Evolutionary conservation across 2,113 vertebrate species (phyloP), one percentile per base, ranked within the genome.

Genomic region (Stigmatopora argus): DNA sequence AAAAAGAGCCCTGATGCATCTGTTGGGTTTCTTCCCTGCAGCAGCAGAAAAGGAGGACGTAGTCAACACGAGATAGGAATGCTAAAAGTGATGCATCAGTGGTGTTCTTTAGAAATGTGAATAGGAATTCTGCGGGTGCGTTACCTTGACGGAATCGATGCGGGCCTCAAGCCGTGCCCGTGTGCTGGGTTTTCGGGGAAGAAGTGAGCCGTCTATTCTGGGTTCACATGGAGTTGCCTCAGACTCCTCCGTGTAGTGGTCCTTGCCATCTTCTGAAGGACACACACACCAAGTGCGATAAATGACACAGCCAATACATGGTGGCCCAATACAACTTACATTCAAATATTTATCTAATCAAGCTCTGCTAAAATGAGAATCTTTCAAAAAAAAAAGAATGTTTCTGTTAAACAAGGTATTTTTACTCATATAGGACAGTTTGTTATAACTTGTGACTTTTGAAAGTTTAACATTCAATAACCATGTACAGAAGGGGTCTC

Each of bases 1-100:
- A 99, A 99, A 72, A 94, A 91, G 12, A 98, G 92, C 1, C 96
- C 95, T 8, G 92, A 92, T 18, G 92, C 88, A 2, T 81, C 81
- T 69, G 88, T 81, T 46, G 83, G 83, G 77, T 83, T 91, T 82
- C 89, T 93, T 69, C 90, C 86, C 89, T 92, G 69, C 10, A n/a
- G 57, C 18, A 56, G 64, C 13, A 78, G 63, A 1, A 3, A 26
- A 35, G 18, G 70, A n/a, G 55, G 15, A 7, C 5, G 34, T 31
- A 17, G 15, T 52, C 11, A 64, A 64, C 56, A 62, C 35, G 31
- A 19, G 14, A 26, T 35, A 9, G 48, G 41, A 7, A 67, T 12
- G 55, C 12, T 35, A 51, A 23, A 66, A 62, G 49, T 5, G 52
- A 63, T 21, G 62, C 23, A 21, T 41, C 18, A 17, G 11, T 23